Evolutionary conservation across 1,140 invertebrate genomes (phyloP).

Genomic region (Drosophila ohnishii): DNA sequence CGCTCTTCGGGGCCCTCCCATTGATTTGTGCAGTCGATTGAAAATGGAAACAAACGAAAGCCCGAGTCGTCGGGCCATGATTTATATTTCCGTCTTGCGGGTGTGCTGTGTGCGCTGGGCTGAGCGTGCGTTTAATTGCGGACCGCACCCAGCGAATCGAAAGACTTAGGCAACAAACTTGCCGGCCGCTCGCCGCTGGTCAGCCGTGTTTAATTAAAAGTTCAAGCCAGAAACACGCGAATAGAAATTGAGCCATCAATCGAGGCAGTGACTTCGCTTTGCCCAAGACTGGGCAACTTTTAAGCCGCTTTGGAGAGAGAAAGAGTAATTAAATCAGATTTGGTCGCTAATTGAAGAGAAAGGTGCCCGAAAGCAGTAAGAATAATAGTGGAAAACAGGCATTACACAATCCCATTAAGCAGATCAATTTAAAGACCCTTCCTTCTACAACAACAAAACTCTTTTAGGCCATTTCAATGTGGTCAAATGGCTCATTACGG

Average conservation of each 20-base stretch:
- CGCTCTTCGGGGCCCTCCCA: conserved; percentile 26
- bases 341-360: background rate
- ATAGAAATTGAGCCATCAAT: conserved; percentile 38
- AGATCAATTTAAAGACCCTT: conserved; percentile 7
- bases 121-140: conserved; percentile 49
- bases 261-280: conserved; percentile 1
- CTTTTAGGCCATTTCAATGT: background rate
- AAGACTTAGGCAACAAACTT: conserved; percentile 42
- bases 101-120: conserved; percentile 6
- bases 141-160: conserved; percentile 44
- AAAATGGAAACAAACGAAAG: conserved; percentile 51
- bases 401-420: background rate
- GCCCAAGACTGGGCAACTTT: conserved; percentile 10
- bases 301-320: background rate
- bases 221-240: conserved; percentile 42
- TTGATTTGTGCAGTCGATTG: conserved; percentile 53
- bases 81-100: conserved; percentile 47
- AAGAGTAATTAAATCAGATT: conserved; percentile 1
- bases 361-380: background rate
- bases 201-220: conserved; percentile 39
- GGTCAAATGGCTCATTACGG: conserved; percentile 35
- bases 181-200: conserved; percentile 5
- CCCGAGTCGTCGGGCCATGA: conserved; percentile 26
- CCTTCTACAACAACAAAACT: conserved; percentile 5
- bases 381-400: background rate